These are phyloP conservation scores for Teleopsis dalmanni DNA, from an alignment of 1,140 invertebrate species.

Conservation along the genomic window DNA sequence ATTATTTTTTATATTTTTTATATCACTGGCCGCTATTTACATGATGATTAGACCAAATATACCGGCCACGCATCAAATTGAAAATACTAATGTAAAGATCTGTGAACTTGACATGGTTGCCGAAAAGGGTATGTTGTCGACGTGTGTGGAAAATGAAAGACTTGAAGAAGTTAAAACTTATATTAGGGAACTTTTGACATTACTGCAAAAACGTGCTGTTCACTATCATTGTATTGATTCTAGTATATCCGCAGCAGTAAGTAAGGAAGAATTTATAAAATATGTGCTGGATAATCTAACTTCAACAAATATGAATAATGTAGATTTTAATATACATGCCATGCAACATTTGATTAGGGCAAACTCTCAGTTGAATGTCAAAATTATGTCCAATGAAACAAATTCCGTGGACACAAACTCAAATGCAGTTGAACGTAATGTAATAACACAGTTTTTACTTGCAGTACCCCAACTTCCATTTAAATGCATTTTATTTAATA, in stretches of 20 bases:
- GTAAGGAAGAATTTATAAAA: neutral
- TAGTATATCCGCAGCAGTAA: neutral
- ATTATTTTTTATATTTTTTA: too few relatives aligned
- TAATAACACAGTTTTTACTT: neutral
- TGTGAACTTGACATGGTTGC: too few relatives aligned
- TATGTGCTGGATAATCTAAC: neutral
- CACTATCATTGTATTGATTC: neutral
- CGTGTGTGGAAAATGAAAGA: too few relatives aligned
- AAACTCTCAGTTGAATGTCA: conserved; percentile 1
- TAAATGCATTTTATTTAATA: neutral
- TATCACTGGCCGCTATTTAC: too few relatives aligned
- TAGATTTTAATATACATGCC: neutral
- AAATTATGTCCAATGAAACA: neutral
- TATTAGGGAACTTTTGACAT: neutral
- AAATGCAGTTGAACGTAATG: neutral
- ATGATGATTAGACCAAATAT: too few relatives aligned
- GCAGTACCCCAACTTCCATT: neutral
- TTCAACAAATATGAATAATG: neutral
- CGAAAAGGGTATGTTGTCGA: too few relatives aligned
- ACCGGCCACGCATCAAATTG: too few relatives aligned
- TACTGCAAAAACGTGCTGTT: neutral
- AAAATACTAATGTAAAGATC: too few relatives aligned
- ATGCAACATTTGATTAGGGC: conserved; percentile 1
- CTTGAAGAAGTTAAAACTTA: too few relatives aligned
- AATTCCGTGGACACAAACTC: neutral